Evolutionary conservation across 1,140 invertebrate species (phyloP).

Genomic region (Calosoma granatense): DNA sequence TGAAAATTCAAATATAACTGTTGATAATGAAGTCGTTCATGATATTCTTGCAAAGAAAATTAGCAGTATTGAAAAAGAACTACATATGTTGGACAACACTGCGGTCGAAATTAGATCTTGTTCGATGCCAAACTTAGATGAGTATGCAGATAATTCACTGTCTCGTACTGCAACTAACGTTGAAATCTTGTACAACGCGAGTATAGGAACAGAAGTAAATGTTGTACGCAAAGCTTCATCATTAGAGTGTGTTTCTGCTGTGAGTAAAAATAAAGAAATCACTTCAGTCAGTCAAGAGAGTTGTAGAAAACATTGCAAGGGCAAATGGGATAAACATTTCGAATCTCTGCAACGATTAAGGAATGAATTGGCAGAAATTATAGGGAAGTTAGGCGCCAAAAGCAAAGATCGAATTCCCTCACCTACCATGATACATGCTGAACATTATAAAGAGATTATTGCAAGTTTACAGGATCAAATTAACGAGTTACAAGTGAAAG

Average conservation of each 20-base stretch:
- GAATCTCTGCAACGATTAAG: not conserved
- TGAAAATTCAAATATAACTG: not conserved
- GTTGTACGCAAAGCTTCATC: not conserved
- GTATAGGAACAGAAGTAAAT: not conserved
- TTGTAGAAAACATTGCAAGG: not conserved
- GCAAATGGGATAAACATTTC: not conserved
- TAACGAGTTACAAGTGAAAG: not conserved
- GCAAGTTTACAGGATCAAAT: not conserved
- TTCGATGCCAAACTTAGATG: not conserved
- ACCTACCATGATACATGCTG: not conserved
- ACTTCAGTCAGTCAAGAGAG: not conserved
- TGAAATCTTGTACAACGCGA: not conserved
- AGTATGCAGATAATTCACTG: not conserved
- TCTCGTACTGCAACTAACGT: not conserved
- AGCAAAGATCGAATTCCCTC: no score
- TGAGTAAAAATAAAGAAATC: not conserved
- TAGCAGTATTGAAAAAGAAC: not conserved
- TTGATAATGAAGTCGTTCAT: not conserved
- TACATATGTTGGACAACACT: not conserved
- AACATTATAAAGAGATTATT: not conserved
- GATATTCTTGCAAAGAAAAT: not conserved
- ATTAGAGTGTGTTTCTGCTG: not conserved
- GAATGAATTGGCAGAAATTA: not conserved
- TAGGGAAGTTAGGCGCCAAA: not conserved
- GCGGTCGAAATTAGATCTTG: not conserved